Evolutionary conservation across 2,797 vertebrate genomes (phyloP).

Genomic region (Xiphorhynchus erythropygius): DNA sequence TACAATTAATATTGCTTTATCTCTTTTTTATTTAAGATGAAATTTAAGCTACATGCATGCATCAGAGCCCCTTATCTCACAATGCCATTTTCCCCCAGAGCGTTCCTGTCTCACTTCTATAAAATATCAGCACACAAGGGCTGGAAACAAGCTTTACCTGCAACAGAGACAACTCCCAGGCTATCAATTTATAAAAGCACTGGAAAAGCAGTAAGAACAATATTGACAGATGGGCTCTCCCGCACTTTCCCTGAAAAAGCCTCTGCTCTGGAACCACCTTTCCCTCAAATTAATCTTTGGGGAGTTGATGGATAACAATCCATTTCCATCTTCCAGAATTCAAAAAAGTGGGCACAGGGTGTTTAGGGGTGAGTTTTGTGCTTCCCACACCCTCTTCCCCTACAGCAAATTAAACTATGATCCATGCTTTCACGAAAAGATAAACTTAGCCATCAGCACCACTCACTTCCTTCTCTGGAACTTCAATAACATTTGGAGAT

Average conservation of each 20-base stretch:
- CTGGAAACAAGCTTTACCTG: slow-evolving; percentile 76
- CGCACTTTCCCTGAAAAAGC: slow-evolving; percentile 43
- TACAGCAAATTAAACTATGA: neutral
- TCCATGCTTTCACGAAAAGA: neutral
- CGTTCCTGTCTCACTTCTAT: slow-evolving; percentile 49
- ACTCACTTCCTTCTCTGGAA: neutral
- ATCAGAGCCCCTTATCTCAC: slow-evolving; percentile 33
- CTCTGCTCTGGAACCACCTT: slow-evolving; percentile 20
- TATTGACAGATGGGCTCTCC: slow-evolving; percentile 69
- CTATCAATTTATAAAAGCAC: slow-evolving; percentile 78
- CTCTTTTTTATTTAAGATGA: neutral
- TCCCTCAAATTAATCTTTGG: slow-evolving; percentile 20
- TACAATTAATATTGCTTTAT: slow-evolving; percentile 35
- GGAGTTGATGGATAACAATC: neutral
- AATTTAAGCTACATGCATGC: slow-evolving; percentile 39
- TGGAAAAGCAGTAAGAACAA: slow-evolving; percentile 69
- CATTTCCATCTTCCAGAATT: neutral
- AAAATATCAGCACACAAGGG: slow-evolving; percentile 67
- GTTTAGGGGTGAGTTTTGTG: neutral
- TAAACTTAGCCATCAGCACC: neutral
- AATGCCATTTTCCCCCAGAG: slow-evolving; percentile 45
- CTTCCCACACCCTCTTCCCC: neutral
- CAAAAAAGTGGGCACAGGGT: neutral
- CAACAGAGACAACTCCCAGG: slow-evolving; percentile 77
- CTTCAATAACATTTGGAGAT: neutral